phyloP scores from a whole-genome alignment of 2,113 vertebrate species.

The Natator depressus region DNA sequence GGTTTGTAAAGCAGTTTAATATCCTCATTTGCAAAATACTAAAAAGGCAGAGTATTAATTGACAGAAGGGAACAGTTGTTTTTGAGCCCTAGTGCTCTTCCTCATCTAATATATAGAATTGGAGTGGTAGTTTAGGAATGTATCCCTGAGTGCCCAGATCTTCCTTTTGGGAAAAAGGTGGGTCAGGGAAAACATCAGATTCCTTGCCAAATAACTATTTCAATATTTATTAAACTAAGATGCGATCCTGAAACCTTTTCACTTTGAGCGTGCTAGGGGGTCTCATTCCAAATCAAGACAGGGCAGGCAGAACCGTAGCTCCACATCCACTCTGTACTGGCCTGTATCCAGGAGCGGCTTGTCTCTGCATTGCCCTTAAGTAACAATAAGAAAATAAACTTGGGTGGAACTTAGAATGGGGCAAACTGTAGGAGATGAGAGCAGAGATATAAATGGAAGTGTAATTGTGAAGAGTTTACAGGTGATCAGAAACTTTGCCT shows the following conservation, averaged over 20 bases:
- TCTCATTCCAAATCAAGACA: background rate
- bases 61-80: fast-evolving
- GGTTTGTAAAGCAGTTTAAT: background rate
- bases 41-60: background rate
- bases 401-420: background rate
- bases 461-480: background rate
- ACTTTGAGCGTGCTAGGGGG: background rate
- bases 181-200: background rate
- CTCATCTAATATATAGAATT: background rate
- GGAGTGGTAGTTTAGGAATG: background rate
- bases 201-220: background rate
- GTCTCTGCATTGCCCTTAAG: background rate
- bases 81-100: background rate
- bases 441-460: background rate
- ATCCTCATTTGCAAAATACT: background rate
- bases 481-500: background rate
- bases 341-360: background rate
- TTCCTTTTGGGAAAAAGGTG: background rate
- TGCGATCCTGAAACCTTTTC: background rate
- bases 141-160: background rate
- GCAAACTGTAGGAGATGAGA: background rate
- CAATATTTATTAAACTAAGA: background rate
- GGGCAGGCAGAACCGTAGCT: background rate
- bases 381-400: background rate
- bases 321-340: background rate